Conservation (phyloP, 2,113 vertebrate genomes). For the Aegotheles bennettii region DNA sequence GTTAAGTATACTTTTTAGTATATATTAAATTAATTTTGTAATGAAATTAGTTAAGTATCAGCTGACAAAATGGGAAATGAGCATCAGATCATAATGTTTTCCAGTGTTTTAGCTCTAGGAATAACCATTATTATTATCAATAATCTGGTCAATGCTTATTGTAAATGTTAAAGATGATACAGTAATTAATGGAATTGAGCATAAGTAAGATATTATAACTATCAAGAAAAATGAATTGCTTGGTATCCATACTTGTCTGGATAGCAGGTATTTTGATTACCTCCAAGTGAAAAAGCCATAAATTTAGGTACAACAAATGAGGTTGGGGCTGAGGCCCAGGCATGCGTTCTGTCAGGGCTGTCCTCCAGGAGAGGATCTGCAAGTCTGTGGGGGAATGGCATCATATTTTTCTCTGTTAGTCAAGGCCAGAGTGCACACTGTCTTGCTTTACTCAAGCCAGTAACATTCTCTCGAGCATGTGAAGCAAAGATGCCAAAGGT, state of each 20-base stretch:
- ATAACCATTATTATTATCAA: background rate
- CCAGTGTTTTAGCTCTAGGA: background rate
- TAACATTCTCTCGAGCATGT: accelerated
- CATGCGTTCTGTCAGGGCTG: accelerated
- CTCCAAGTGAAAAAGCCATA: background rate
- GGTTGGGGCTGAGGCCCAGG: background rate
- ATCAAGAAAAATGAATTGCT: background rate
- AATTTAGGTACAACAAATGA: background rate
- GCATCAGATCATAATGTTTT: background rate
- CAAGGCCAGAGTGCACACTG: background rate
- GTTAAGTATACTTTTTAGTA: background rate
- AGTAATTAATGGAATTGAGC: background rate
- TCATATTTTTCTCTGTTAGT: background rate
- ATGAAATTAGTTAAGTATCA: background rate
- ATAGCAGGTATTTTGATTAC: background rate
- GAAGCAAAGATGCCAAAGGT: background rate
- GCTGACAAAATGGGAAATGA: background rate
- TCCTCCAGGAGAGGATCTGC: background rate
- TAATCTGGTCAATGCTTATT: background rate
- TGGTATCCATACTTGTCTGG: background rate
- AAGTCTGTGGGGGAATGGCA: accelerated
- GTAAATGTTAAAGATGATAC: background rate
- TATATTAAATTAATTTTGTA: background rate
- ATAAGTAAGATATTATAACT: background rate
- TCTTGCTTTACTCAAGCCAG: background rate